Percentiles rank a stretch among this genome's conserved stretches.
phyloP scores from a whole-genome alignment of 2,113 vertebrate genomes.

The Excalfactoria chinensis region DNA sequence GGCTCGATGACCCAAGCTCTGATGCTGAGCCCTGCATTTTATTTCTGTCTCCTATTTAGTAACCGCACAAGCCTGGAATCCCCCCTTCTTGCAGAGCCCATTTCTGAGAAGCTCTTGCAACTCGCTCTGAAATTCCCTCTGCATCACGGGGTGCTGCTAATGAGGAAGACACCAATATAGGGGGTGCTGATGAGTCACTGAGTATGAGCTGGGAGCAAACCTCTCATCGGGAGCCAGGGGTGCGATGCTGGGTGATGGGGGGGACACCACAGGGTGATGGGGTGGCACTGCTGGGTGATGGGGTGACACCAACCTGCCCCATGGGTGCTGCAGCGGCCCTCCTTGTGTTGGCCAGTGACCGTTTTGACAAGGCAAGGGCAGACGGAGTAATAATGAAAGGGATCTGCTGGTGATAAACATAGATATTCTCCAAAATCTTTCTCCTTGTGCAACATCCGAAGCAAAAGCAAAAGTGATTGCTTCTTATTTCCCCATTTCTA shows the following conservation, averaged over 20 bases:
- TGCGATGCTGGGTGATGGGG: background rate
- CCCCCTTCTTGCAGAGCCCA: background rate
- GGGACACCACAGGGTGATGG: too few species aligned
- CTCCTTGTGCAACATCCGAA: background rate
- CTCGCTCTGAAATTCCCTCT: background rate
- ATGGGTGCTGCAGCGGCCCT: background rate
- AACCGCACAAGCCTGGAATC: background rate
- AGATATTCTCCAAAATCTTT: background rate
- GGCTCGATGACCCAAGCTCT: background rate
- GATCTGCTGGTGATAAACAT: background rate
- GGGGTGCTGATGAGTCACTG: background rate
- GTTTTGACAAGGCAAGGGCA: background rate
- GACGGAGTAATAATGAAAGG: fast-evolving
- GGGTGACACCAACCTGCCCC: background rate
- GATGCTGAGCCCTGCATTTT: background rate
- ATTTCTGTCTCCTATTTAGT: background rate
- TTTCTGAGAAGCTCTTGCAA: background rate
- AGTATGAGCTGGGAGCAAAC: background rate
- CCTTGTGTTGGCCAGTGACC: fast-evolving
- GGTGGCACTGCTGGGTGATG: background rate
- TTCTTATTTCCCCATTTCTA: background rate
- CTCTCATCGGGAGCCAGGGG: fast-evolving
- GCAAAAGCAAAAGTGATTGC: background rate
- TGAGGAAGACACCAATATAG: fast-evolving
- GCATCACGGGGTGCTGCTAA: fast-evolving